These are phyloP conservation scores for Brenthis ino DNA, from an alignment of 2,888 invertebrate genomes.

Conservation along the genomic window DNA sequence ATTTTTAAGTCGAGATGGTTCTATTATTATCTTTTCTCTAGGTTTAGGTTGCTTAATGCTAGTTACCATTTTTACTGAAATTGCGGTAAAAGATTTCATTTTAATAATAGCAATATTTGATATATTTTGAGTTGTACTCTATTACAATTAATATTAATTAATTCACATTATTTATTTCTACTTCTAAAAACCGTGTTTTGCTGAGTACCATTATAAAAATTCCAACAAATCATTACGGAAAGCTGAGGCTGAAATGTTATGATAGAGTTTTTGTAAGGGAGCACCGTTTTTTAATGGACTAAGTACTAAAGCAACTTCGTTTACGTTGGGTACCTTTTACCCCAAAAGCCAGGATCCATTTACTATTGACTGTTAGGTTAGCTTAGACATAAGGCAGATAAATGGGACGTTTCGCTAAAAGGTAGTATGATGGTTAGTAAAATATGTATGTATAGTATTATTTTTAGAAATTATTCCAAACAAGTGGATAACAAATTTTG, in stretches of 20 bases:
- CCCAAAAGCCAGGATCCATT: conserved; percentile 28
- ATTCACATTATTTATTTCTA: no score
- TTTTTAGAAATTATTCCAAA: neutral
- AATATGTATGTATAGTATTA: conserved; percentile 7
- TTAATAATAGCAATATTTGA: no score
- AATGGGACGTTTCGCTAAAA: conserved; percentile 34
- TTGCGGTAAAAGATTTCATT: no score
- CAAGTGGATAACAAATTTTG: neutral
- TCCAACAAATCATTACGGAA: conserved; percentile 6
- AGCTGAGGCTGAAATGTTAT: conserved; percentile 1
- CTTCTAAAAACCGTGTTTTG: no score
- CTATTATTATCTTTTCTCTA: neutral
- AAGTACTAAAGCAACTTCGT: conserved; percentile 20
- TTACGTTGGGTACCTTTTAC: conserved; percentile 29
- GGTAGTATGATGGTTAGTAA: conserved; percentile 26
- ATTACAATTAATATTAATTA: no score
- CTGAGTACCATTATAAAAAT: neutral
- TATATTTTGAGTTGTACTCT: no score
- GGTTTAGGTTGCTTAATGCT: no score
- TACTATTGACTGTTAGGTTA: conserved; percentile 34
- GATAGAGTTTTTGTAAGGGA: conserved; percentile 17
- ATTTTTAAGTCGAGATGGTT: neutral
- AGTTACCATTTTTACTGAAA: no score
- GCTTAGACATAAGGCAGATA: conserved; percentile 31
- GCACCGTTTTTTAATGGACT: conserved; percentile 28